Evolutionary conservation across 2,888 invertebrate species (phyloP), one percentile per base, ranked within the genome.

Genomic region (Mesorhabditis sp.): DNA sequence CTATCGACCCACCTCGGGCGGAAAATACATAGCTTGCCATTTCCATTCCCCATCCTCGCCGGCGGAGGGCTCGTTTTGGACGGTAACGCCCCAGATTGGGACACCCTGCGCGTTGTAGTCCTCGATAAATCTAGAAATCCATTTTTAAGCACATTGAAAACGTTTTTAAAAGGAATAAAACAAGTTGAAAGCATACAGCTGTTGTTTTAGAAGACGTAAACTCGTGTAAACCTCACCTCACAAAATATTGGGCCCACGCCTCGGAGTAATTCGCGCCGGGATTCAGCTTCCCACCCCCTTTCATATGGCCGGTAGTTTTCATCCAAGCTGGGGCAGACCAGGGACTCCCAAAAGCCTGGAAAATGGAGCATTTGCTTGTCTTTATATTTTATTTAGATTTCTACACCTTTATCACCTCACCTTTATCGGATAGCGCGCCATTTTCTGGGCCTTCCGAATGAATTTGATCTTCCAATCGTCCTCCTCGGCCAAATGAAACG

Each of bases 21-120:
- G 73, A 44, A 77, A 93, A 28, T 91, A 92, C 87, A 94, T 87
- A 6, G 91, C 90, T 86, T 92, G 92, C 84, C 93, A 92, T 2
- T 86, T 85, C 75, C 86, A 88, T 70, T 80, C 74, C 4, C 77
- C 74, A 6, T 85, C 73, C n/a, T 82, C 77, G 0, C 88, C 88
- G 71, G 86, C 62, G 90, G 86, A 82, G 0, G 95, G 94, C 85
- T 95, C 94, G 66, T 82, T 82, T 70, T 81, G 92, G 0, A 92
- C 91, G 0, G 94, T 92, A 45, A 94, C 87, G 0, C 91, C 92
- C 94, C 94, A 95, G 45, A 89, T 83, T 4, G 77, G 70, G 41
- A 88, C 79, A 13, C 90, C 90, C 13, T 90, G 87, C 45, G 89
- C 88, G 70, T 89, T 88, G 86, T 94, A 94, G 68, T 90, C 90